Percentiles rank a stretch among this genome's conserved stretches.
Conservation (phyloP, 2,113 vertebrate species). For the Coturnix japonica region DNA sequence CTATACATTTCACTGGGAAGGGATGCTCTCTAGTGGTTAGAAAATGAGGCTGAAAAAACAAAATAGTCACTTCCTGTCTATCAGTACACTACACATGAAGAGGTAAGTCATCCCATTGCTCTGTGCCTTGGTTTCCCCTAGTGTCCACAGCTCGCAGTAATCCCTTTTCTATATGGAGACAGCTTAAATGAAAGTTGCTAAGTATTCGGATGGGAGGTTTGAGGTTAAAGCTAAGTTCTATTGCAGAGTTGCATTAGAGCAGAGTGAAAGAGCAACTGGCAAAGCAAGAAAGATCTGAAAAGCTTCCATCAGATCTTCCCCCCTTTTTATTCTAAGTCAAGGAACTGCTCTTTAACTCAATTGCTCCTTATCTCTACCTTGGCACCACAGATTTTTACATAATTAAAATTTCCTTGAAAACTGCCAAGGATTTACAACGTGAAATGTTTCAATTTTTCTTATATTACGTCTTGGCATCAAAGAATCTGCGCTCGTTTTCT, state of each 20-base stretch:
- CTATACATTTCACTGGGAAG: conserved; percentile 53
- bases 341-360: conserved; percentile 31
- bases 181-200: not conserved
- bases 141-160: not conserved
- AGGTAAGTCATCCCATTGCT: not conserved
- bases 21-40: conserved; percentile 72
- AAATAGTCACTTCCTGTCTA: conserved; percentile 13
- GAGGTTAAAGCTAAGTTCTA: not conserved
- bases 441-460: conserved; percentile 77
- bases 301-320: not conserved
- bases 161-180: not conserved
- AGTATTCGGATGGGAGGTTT: not conserved
- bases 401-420: conserved; percentile 77
- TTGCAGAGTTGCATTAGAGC: not conserved
- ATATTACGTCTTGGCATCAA: conserved; percentile 76
- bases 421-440: conserved; percentile 77
- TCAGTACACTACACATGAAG: rapidly evolving
- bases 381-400: conserved; percentile 29
- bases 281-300: not conserved
- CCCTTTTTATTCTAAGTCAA: not conserved
- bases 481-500: conserved; percentile 68
- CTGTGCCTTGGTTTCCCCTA: not conserved
- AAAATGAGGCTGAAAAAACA: not conserved
- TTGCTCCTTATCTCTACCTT: conserved; percentile 48
- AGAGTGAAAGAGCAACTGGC: not conserved